phyloP scores from a whole-genome alignment of 1,140 invertebrate genomes.

The Steinernema feltiae region DNA sequence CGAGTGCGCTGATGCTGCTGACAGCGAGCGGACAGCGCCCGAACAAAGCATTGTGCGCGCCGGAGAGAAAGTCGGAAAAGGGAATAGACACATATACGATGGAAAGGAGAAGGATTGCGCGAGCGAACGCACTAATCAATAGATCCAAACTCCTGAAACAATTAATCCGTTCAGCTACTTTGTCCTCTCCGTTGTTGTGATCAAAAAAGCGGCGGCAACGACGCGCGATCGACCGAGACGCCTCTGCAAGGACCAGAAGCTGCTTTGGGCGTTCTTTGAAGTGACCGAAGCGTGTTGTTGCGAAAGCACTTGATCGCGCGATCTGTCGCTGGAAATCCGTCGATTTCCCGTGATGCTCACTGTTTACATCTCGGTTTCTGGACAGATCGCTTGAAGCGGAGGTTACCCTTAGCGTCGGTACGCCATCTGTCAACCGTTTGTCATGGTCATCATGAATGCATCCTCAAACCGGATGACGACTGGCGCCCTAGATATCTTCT shows the following conservation, averaged over 20 bases:
- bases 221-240: too few relatives aligned
- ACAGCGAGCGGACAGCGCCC: neutral
- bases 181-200: neutral
- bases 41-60: conserved; percentile 14
- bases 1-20: neutral
- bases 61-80: neutral
- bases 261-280: neutral
- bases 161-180: conserved; percentile 11
- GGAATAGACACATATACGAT: neutral
- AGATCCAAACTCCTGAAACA: neutral
- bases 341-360: too few relatives aligned
- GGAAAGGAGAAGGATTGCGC: conserved; percentile 13
- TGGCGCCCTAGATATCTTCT: neutral
- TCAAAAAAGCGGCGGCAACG: conserved; percentile 8
- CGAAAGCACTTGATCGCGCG: neutral
- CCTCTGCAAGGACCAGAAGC: too few relatives aligned
- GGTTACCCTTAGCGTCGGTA: neutral
- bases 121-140: conserved; percentile 11
- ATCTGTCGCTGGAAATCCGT: too few relatives aligned
- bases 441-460: neutral
- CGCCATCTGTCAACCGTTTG: neutral
- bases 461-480: conserved; percentile 10
- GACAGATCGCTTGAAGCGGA: too few relatives aligned
- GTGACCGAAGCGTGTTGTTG: neutral
- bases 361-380: too few relatives aligned